phyloP scores from a whole-genome alignment of 2,888 invertebrate genomes.

The Seladonia tumulorum region DNA sequence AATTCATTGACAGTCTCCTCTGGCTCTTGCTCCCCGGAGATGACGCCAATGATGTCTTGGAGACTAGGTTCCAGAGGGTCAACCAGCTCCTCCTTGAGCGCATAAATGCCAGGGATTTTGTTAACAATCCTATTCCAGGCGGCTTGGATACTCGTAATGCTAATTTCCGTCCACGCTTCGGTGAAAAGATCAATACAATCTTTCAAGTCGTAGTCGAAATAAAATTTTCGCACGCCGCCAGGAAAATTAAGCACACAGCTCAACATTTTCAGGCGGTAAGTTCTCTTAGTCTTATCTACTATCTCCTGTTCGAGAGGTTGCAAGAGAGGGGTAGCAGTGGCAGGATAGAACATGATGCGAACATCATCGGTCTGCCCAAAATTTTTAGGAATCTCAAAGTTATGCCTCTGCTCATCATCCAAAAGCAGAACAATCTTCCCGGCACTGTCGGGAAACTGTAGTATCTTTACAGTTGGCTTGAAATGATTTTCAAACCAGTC shows the following conservation, averaged over 20 bases:
- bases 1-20: constrained; percentile 5
- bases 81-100: constrained; percentile 4
- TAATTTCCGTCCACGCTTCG: neutral
- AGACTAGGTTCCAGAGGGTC: constrained; percentile 5
- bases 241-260: neutral
- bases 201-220: constrained; percentile 9
- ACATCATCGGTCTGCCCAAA: constrained; percentile 4
- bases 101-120: neutral
- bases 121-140: neutral
- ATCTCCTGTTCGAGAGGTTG: constrained; percentile 4
- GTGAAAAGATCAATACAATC: constrained; percentile 8
- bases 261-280: constrained; percentile 6
- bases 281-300: neutral
- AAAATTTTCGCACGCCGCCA: neutral
- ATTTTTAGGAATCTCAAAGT: neutral
- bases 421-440: constrained; percentile 10
- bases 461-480: constrained; percentile 9
- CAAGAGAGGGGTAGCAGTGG: neutral
- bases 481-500: constrained; percentile 22
- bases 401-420: neutral
- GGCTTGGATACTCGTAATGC: neutral
- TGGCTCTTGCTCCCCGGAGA: neutral
- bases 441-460: neutral
- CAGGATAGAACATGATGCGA: neutral
- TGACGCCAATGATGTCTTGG: constrained; percentile 3